A percentile compares a stretch with the other conserved stretches of the same genome.
Evolutionary conservation across 2,888 invertebrate species (phyloP).

Genomic region (Ennomos quercinarius): DNA sequence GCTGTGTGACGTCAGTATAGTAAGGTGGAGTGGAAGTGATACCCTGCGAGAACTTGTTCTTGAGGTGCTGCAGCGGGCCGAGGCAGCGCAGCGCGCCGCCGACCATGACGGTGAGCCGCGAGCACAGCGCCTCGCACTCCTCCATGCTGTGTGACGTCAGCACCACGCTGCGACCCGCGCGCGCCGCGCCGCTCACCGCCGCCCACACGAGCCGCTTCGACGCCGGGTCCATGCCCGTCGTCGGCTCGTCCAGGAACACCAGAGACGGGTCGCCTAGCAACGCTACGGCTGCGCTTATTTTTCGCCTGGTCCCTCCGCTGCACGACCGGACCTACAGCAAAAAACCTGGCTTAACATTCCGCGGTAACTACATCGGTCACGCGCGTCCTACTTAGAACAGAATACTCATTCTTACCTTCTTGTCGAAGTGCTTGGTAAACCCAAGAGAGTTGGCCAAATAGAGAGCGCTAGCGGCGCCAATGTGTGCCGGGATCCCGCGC

Average conservation of each 20-base stretch:
- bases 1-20: slow-evolving; percentile 79
- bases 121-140: slow-evolving; percentile 93
- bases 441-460: slow-evolving; percentile 84
- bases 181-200: slow-evolving; percentile 85
- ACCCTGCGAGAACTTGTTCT: slow-evolving; percentile 86
- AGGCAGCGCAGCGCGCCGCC: slow-evolving; percentile 89
- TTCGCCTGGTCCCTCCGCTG: slow-evolving; percentile 92
- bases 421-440: slow-evolving; percentile 86
- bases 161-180: slow-evolving; percentile 90
- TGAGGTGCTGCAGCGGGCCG: slow-evolving; percentile 88
- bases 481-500: slow-evolving; percentile 84
- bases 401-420: slow-evolving; percentile 64
- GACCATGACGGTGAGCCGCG: slow-evolving; percentile 92
- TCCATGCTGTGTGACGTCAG: slow-evolving; percentile 89
- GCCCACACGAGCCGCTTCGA: slow-evolving; percentile 93
- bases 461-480: slow-evolving; percentile 72
- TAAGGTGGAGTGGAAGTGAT: slow-evolving; percentile 66
- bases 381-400: too few relatives aligned
- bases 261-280: slow-evolving; percentile 89
- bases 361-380: too few relatives aligned
- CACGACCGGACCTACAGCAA: slow-evolving; percentile 77
- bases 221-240: slow-evolving; percentile 92
- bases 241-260: slow-evolving; percentile 88
- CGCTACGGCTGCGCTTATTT: slow-evolving; percentile 90
- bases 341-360: background rate